Evolutionary conservation across 1,140 invertebrate genomes (phyloP), one percentile per base, ranked within the genome.

Genomic region (Anadara kagoshimensis): DNA sequence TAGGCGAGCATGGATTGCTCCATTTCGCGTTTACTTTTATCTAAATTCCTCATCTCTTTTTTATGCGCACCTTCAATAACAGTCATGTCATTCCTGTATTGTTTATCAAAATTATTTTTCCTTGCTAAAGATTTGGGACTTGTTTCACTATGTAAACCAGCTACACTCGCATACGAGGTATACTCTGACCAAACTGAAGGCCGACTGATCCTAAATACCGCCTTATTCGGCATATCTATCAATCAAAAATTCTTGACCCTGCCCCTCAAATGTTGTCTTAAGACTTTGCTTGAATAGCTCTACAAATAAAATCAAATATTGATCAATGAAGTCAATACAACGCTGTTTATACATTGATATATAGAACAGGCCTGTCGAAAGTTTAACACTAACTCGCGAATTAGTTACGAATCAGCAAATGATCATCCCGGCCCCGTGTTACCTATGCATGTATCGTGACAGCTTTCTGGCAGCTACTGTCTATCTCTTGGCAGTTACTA

Each of bases 1-100:
- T 76, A 76, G 1, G 58, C 75, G 12, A 76, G 18, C 75, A 76
- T 76, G 53, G 75, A 76, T 2, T 69, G 61, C 16, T 69, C 43
- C 11, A 69, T 53, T 5, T 69, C 47, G 22, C 43, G 22, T 14
- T 53, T 59, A 24, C 47, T 58, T 59, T 59, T 69, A 8, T 49
- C 59, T 10, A 69, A 36, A 12, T 59, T 26, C 44, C 53, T 57
- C 18, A 62, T n/a, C 12, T 69, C 58, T 43, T 69, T 69, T 22
- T 47, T 49, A 43, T 69, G 54, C 67, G 62, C 62, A 20, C 62
- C 51, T 44, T 69, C 45, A 16, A 69, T 56, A 10, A 53, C 47
- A 61, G 45, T 41, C 62, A 69, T 10, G 12, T 61, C 49, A 53
- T 69, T 61, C 44, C 44, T 69, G n/a, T 53, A 62, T 22, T 56